Evolutionary conservation across 2,888 invertebrate genomes (phyloP), one percentile per base, ranked within the genome.

Genomic region (Cephus pulcher): DNA sequence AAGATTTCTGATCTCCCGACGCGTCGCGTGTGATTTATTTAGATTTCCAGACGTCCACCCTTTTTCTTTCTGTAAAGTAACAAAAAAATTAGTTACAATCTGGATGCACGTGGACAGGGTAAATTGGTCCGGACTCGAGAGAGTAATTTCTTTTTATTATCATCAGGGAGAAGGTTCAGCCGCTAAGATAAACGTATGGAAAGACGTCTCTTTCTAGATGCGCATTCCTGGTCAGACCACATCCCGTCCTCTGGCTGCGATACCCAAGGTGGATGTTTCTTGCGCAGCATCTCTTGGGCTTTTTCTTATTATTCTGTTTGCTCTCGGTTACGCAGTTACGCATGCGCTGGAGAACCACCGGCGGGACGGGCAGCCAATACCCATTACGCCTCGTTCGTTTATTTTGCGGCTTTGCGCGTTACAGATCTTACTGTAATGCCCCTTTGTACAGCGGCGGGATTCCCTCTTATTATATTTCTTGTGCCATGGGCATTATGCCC

Each of bases 151-250:
- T 56, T 56, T 56, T 56, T 56, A 56, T 56, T 56, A 56, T 56
- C 56, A 56, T 56, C 56, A 56, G 56, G 56, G 6, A 15, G 40
- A 40, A 40, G 40, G 15, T 40, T 40, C 15, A 40, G 56, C 32
- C 32, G 32, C 33, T 71, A 6, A 34, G 71, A 71, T 71, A 71
- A 71, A 71, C 71, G 71, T 71, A 71, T 32, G 71, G 71, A 71
- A 71, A 34, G 71, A 71, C 71, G 71, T 71, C 71, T 71, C 33
- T 71, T 80, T 75, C 78, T 82, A 80, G 80, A 82, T 80, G 80
- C 79, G 82, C 82, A 85, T 86, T 85, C 85, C 85, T 84, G 84
- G 81, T 81, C 81, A 84, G 84, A 86, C 85, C 85, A 81, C 80
- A 81, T 85, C 84, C 82, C 84, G 80, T 85, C 85, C 80, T 83